Conservation (phyloP, 2,888 invertebrate species). For the Megalurothrips usitatus region DNA sequence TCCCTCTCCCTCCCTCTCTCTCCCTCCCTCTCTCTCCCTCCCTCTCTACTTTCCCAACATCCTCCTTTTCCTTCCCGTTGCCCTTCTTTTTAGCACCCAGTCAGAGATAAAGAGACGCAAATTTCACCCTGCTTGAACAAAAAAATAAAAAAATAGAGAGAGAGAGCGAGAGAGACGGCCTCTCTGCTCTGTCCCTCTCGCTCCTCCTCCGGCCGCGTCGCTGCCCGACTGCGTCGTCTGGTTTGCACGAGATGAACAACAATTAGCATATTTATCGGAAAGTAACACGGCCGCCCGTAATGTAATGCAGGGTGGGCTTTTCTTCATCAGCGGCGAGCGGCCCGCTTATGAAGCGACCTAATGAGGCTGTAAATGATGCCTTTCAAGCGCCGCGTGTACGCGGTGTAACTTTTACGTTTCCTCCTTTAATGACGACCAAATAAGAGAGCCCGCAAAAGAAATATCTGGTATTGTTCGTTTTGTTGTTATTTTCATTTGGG, state of each 20-base stretch:
- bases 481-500: no score
- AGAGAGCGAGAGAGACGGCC: not conserved
- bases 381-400: not conserved
- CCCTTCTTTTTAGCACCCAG: not conserved
- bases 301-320: no score
- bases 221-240: not conserved
- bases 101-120: not conserved
- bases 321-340: not conserved
- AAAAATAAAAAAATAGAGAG: not conserved
- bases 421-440: no score
- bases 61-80: no score
- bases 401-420: no score
- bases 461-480: no score
- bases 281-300: not conserved
- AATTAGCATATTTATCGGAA: slow-evolving; percentile 18
- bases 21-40: not conserved
- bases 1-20: not conserved
- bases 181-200: not conserved
- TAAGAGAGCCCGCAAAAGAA: no score
- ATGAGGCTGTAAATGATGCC: not conserved
- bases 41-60: not conserved
- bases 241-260: not conserved
- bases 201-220: no score
- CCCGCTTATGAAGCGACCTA: not conserved
- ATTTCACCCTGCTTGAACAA: not conserved